Base-by-base conservation (phyloP, 2,113 vertebrate species). In the Oncorhynchus nerka region DNA sequence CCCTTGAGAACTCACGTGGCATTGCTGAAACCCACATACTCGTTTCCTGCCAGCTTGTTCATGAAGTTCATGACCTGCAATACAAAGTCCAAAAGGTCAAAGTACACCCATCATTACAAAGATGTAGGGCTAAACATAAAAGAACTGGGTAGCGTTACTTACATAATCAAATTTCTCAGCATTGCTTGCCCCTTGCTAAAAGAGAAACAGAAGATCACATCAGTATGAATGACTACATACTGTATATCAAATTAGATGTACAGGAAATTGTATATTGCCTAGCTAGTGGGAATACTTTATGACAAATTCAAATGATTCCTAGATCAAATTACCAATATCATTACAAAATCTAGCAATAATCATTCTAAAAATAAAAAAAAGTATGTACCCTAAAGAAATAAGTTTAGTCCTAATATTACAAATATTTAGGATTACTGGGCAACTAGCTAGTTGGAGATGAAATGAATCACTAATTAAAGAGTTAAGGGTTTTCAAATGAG, bases 101-200 rank as follows among this genome's bases (percentile, higher is more conserved):
- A 39, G 16, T 34, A 68, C 6, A 16, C 6, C 15, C 16, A 68
- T 68, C 32, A 68, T 19, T 11, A 7, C 4, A 20, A 65, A 59
- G 8, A 34, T n/a, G 12, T 32, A 13, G 28, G 34, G n/a, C 1
- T n/a, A 49, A 49, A 49, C 20, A 3, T 26, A 2, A 4, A 73
- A 22, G 80, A 65, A 49, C 12, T 19, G 39, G 26, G 7, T 34
- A 48, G 0, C 3, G 79, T 32, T 80, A 98, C 98, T 99, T 93
- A 99, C 97, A 20, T 99, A 98, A 81, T 99, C 97, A 91, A 99
- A 99, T 76, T 99, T 99, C 83, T 99, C 98, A 4, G 98, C 97
- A 22, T 99, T 99, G 91, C 96, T 94, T 76, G 94, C 95, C 89
- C 97, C 97, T 96, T 98, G 97, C 98, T 99, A 94, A 88, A 92